These are phyloP conservation scores for Muscicapa comitata DNA, from an alignment of 2,797 vertebrate genomes.

Conservation along the genomic window DNA sequence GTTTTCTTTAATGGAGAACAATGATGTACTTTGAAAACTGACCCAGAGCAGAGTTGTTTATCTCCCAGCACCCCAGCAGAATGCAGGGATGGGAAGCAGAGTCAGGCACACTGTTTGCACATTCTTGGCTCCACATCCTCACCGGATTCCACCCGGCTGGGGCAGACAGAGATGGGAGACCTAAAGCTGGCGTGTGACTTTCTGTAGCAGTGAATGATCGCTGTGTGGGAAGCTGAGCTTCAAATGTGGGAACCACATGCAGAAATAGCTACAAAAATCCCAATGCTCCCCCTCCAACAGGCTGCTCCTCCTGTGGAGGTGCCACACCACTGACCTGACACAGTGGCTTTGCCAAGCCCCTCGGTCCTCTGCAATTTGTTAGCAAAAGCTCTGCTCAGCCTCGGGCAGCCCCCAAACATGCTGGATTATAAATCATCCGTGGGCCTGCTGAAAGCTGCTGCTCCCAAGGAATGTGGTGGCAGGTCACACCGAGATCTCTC, in stretches of 20 bases:
- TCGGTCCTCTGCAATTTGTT: neutral
- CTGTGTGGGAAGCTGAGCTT: conserved; percentile 44
- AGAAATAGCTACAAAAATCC: conserved; percentile 1
- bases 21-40: neutral
- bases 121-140: neutral
- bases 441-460: neutral
- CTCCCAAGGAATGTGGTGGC: neutral
- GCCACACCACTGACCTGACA: neutral
- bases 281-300: neutral
- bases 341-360: neutral
- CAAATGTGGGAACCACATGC: conserved; percentile 52
- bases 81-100: conserved; percentile 29
- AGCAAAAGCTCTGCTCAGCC: neutral
- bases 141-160: neutral
- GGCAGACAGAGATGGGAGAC: conserved; percentile 14
- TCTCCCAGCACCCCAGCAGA: conserved; percentile 13
- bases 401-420: neutral
- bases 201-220: neutral
- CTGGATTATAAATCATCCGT: neutral
- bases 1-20: neutral
- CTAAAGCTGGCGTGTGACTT: conserved; percentile 21
- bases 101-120: neutral
- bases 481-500: neutral
- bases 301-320: neutral
- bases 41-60: neutral